A percentile compares a stretch with the other conserved stretches of the same genome.
Evolutionary conservation across 2,113 vertebrate genomes (phyloP).

Genomic region (Pyxicephalus adspersus): DNA sequence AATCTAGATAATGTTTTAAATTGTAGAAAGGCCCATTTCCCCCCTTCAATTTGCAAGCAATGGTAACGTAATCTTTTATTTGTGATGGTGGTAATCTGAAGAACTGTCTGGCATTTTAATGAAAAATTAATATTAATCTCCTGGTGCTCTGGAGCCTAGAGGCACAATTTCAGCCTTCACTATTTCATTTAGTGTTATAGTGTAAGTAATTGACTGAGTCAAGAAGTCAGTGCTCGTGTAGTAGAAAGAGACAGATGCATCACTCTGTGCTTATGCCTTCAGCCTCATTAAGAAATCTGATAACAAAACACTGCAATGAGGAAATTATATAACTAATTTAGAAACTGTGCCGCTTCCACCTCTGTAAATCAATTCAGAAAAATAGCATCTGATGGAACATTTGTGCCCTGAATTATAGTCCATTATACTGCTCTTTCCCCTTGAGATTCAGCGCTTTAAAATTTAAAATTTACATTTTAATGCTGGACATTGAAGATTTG

Average conservation of each 20-base stretch:
- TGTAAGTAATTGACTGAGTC: constrained; percentile 69
- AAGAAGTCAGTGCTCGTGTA: constrained; percentile 66
- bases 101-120: constrained; percentile 67
- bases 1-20: constrained; percentile 37
- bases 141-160: constrained; percentile 62
- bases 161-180: constrained; percentile 67
- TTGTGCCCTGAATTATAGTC: constrained; percentile 26
- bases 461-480: constrained; percentile 23
- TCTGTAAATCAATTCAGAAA: constrained; percentile 33
- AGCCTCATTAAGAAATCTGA: constrained; percentile 64
- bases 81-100: constrained; percentile 53
- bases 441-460: constrained; percentile 9
- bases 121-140: constrained; percentile 70
- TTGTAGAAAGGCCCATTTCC: constrained; percentile 5
- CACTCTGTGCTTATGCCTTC: constrained; percentile 61
- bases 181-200: constrained; percentile 65
- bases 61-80: constrained; percentile 53
- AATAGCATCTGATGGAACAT: constrained; percentile 37
- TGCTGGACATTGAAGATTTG: constrained; percentile 13
- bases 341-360: constrained; percentile 32
- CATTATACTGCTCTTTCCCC: constrained; percentile 17
- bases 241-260: constrained; percentile 63
- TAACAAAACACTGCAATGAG: constrained; percentile 59
- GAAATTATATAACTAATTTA: constrained; percentile 55
- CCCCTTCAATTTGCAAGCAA: constrained; percentile 30